Evolutionary conservation across 1,140 invertebrate genomes (phyloP), one percentile per base, ranked within the genome.

Genomic region (Anoplolepis gracilipes): DNA sequence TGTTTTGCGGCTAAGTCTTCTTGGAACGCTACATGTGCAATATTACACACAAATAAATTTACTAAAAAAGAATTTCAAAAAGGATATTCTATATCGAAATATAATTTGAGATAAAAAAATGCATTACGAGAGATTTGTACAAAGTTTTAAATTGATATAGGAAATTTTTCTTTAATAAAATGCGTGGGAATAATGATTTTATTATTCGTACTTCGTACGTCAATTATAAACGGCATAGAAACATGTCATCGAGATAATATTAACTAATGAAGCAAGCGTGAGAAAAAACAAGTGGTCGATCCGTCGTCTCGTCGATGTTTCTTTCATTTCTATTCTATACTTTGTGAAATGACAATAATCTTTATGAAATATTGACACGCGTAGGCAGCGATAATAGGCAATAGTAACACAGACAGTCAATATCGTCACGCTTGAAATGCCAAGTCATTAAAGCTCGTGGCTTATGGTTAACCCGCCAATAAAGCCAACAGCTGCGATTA

Each of bases 401-500:
- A 62, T 57, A 86, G 39, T 76, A 67, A 85, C 62, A 87, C 79
- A 90, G 88, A 84, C 88, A 64, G 30, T 67, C 72, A 84, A 90
- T 88, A 86, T 87, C 70, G 81, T 86, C 65, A 62, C 76, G 42
- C 57, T 16, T 77, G 67, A 90, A 87, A 81, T 59, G 75, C 25
- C 65, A n/a, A 81, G 81, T 89, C 85, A 77, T 91, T 91, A 90
- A 90, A 89, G 81, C 81, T 85, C 84, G 82, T 57, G 86, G 84
- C 59, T 88, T 72, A 73, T 67, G 77, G 87, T 87, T 90, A 90
- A 86, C 75, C 78, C 70, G 69, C 53, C 85, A 81, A 84, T 91
- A 91, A 91, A 88, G 85, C 78, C 49, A 53, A 42, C 88, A 28
- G 25, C 75, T 22, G 39, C 62, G 76, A 87, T 90, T 89, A 89